Percentiles rank a stretch among this genome's conserved stretches.
These are phyloP conservation scores for Oedothorax gibbosus DNA, from an alignment of 1,140 invertebrate genomes.

Conservation along the genomic window DNA sequence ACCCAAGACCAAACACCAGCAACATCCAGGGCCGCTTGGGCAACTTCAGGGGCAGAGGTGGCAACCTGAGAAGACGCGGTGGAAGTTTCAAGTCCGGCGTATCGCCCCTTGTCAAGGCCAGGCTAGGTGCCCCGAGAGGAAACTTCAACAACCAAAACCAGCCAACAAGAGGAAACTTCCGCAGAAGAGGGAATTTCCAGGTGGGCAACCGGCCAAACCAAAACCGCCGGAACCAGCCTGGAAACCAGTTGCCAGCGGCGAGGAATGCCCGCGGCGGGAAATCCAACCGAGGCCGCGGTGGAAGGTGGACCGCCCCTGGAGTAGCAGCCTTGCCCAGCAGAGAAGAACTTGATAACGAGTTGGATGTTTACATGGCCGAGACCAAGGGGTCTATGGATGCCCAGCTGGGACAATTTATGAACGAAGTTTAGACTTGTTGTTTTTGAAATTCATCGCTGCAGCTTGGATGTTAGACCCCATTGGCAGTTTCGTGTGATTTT, in stretches of 20 bases:
- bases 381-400: constrained; percentile 72
- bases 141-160: background rate
- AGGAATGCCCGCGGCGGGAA: constrained; percentile 6
- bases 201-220: constrained; percentile 15
- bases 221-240: background rate
- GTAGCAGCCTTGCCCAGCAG: constrained; percentile 65
- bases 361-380: constrained; percentile 76
- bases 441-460: too few species aligned
- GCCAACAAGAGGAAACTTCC: constrained; percentile 4
- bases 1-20: constrained; percentile 48
- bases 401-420: constrained; percentile 75
- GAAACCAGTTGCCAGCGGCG: background rate
- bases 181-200: constrained; percentile 33
- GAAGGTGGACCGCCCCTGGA: constrained; percentile 48
- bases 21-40: constrained; percentile 36
- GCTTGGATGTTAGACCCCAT: too few species aligned
- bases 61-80: constrained; percentile 62
- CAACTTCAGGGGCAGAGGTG: constrained; percentile 59
- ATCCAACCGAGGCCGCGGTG: constrained; percentile 29
- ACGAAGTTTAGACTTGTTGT: constrained; percentile 53
- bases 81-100: constrained; percentile 62
- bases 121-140: constrained; percentile 33
- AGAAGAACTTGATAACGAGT: constrained; percentile 73
- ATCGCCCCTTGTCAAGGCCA: constrained; percentile 55
- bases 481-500: too few species aligned